These are phyloP conservation scores for Calliphora vomitoria DNA, from an alignment of 2,888 invertebrate genomes.

Conservation along the genomic window DNA sequence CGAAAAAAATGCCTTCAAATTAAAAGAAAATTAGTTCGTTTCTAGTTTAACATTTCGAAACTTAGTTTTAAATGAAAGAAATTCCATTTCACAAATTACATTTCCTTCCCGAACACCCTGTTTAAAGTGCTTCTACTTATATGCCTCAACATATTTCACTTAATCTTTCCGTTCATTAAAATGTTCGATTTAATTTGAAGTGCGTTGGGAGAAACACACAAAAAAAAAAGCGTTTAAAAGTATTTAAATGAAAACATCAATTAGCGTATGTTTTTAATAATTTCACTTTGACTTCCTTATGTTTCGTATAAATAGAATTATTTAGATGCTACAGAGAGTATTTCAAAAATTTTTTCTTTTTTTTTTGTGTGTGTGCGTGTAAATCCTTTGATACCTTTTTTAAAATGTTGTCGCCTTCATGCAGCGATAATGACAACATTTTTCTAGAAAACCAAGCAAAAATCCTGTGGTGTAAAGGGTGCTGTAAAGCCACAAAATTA, in stretches of 20 bases:
- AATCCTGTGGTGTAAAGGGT: constrained; percentile 65
- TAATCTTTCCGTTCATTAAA: constrained; percentile 39
- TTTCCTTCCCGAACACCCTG: constrained; percentile 28
- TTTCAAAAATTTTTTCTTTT: constrained; percentile 43
- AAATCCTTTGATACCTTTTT: constrained; percentile 61
- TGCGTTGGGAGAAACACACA: background rate
- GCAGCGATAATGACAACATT: constrained; percentile 73
- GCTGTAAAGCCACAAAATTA: constrained; percentile 75
- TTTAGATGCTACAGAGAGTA: background rate
- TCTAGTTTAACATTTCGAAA: no score
- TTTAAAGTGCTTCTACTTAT: background rate
- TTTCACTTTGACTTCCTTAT: constrained; percentile 48
- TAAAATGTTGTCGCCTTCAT: constrained; percentile 59
- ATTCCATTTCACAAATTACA: background rate
- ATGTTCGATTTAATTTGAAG: constrained; percentile 60
- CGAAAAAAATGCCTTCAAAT: no score
- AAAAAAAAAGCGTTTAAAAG: constrained; percentile 28
- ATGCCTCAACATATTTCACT: constrained; percentile 21
- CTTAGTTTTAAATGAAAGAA: no score
- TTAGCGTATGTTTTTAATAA: constrained; percentile 74
- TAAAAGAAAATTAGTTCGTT: no score
- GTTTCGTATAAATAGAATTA: background rate
- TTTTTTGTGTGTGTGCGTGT: constrained; percentile 25
- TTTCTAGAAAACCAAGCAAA: constrained; percentile 42
- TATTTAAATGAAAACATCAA: constrained; percentile 70